These are phyloP conservation scores for Telenomus remus DNA, from an alignment of 1,140 invertebrate species.

Conservation along the genomic window DNA sequence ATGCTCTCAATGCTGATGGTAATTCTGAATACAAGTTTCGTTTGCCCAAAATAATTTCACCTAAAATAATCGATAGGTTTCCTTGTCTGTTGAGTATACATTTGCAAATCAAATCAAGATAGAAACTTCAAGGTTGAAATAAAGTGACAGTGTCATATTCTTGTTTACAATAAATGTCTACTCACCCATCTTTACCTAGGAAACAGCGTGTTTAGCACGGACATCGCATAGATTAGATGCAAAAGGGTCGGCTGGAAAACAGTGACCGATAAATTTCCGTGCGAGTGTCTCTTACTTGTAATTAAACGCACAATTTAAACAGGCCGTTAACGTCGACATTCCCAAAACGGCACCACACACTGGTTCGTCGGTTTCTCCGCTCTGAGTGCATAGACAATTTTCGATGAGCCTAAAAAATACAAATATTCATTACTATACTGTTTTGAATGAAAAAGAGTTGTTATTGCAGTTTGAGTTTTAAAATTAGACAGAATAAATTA, in stretches of 20 bases:
- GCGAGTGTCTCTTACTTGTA: slow-evolving; percentile 73
- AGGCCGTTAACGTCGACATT: slow-evolving; percentile 68
- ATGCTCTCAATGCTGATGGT: slow-evolving; percentile 9
- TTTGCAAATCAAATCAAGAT: too few species aligned
- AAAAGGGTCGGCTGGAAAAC: slow-evolving; percentile 67
- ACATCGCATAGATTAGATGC: slow-evolving; percentile 71
- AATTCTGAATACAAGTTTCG: slow-evolving; percentile 10
- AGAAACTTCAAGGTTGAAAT: too few species aligned
- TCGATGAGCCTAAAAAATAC: background rate
- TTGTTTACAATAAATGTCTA: slow-evolving; percentile 30
- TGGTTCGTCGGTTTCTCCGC: slow-evolving; percentile 47
- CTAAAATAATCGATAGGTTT: too few species aligned
- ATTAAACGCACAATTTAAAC: slow-evolving; percentile 75
- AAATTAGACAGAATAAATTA: too few species aligned
- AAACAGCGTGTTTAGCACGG: slow-evolving; percentile 64
- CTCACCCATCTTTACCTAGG: slow-evolving; percentile 50
- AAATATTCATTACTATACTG: too few species aligned
- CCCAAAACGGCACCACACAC: slow-evolving; percentile 60
- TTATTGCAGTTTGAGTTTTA: too few species aligned
- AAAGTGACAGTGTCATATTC: slow-evolving; percentile 12
- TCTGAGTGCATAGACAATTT: slow-evolving; percentile 40
- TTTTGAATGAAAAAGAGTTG: too few species aligned
- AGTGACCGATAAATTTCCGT: slow-evolving; percentile 72
- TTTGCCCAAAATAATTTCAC: too few species aligned
- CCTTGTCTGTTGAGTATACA: too few species aligned